Conservation (phyloP, 2,797 vertebrate genomes). For the Clarias fuscus region DNA sequence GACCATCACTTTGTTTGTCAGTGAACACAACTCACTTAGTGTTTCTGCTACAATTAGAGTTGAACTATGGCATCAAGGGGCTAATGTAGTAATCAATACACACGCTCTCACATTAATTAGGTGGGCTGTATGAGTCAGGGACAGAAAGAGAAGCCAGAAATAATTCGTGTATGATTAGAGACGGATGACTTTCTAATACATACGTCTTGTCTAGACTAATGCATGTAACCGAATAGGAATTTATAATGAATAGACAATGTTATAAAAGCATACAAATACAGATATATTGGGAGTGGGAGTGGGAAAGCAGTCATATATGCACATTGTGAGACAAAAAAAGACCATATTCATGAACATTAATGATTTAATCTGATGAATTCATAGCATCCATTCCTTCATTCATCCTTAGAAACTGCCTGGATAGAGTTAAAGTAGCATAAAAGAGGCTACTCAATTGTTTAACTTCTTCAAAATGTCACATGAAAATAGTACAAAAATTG, state of each 20-base stretch:
- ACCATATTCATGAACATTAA: neutral
- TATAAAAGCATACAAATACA: neutral
- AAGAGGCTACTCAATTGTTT: neutral
- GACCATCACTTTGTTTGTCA: conserved; percentile 21
- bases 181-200: conserved; percentile 20
- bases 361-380: neutral
- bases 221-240: neutral
- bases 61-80: conserved; percentile 14
- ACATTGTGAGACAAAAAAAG: neutral
- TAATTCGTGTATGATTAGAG: conserved; percentile 17
- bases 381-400: neutral
- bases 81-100: conserved; percentile 38
- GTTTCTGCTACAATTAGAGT: conserved; percentile 23
- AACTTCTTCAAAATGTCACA: neutral
- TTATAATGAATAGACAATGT: neutral
- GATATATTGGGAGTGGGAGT: neutral
- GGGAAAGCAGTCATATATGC: neutral
- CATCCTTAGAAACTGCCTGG: neutral
- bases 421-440: neutral
- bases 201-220: neutral
- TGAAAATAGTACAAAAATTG: neutral
- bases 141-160: neutral
- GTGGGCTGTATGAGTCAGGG: conserved; percentile 10
- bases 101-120: conserved; percentile 33
- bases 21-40: conserved; percentile 23